A percentile compares a stretch with the other conserved stretches of the same genome.
phyloP scores from a whole-genome alignment of 2,797 vertebrate genomes.

The Chelmon rostratus region DNA sequence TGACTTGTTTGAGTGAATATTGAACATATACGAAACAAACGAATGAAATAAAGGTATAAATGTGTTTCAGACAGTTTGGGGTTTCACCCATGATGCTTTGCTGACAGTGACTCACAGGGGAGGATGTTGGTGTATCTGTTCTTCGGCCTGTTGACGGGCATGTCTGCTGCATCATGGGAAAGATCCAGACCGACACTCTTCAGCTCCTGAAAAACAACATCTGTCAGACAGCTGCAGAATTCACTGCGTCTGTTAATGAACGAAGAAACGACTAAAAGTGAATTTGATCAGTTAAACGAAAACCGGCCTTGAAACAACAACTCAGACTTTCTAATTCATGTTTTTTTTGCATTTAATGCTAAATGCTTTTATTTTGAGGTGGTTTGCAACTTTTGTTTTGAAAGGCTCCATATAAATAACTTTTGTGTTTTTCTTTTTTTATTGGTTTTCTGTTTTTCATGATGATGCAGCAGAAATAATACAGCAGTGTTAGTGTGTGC shows the following conservation, averaged over 20 bases:
- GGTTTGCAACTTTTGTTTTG: neutral
- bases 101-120: slow-evolving; percentile 89
- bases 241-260: neutral
- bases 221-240: neutral
- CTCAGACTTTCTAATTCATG: no score
- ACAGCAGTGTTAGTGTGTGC: no score
- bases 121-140: slow-evolving; percentile 99
- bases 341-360: no score
- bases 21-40: neutral
- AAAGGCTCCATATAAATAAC: no score
- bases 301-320: no score
- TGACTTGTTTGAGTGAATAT: neutral
- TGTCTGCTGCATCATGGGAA: slow-evolving; percentile 94
- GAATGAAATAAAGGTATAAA: neutral
- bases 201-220: slow-evolving; percentile 85
- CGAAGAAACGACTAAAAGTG: no score
- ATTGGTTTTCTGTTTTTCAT: no score
- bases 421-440: no score
- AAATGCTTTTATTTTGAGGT: slow-evolving; percentile 1
- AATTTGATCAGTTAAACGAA: no score
- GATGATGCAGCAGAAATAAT: no score
- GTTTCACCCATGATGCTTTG: slow-evolving; percentile 17
- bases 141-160: slow-evolving; percentile 95
- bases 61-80: neutral
- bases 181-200: slow-evolving; percentile 95